phyloP scores from a whole-genome alignment of 2,888 invertebrate species.

The Sesamia inferens region DNA sequence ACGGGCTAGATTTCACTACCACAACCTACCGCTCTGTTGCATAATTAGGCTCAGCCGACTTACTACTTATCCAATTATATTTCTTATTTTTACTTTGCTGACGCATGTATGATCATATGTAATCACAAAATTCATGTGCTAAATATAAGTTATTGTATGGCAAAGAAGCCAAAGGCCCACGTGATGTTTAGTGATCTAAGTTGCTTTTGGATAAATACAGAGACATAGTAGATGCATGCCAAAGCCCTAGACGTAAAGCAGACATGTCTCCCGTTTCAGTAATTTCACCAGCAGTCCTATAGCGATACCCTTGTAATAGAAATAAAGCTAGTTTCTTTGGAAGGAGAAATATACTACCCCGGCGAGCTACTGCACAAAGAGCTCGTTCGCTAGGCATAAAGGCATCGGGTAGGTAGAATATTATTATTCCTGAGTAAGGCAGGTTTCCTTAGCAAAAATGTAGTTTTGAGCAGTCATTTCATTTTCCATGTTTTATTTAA shows the following conservation, averaged over 20 bases:
- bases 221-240: neutral
- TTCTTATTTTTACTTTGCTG: slow-evolving; percentile 21
- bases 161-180: neutral
- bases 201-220: neutral
- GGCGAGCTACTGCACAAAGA: neutral
- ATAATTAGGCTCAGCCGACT: slow-evolving; percentile 53
- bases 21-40: slow-evolving; percentile 59
- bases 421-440: neutral
- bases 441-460: neutral
- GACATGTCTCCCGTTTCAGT: neutral
- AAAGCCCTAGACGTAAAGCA: neutral
- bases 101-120: neutral
- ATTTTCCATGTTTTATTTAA: neutral
- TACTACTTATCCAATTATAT: slow-evolving; percentile 41
- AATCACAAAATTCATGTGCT: neutral
- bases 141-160: neutral
- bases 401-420: neutral
- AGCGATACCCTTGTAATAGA: neutral
- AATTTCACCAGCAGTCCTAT: neutral
- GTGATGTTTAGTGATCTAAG: neutral
- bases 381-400: neutral
- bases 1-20: slow-evolving; percentile 72
- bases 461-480: neutral
- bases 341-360: neutral
- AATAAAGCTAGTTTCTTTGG: no score